Evolutionary conservation across 1,140 invertebrate species (phyloP).

Genomic region (Kradibia gibbosae): DNA sequence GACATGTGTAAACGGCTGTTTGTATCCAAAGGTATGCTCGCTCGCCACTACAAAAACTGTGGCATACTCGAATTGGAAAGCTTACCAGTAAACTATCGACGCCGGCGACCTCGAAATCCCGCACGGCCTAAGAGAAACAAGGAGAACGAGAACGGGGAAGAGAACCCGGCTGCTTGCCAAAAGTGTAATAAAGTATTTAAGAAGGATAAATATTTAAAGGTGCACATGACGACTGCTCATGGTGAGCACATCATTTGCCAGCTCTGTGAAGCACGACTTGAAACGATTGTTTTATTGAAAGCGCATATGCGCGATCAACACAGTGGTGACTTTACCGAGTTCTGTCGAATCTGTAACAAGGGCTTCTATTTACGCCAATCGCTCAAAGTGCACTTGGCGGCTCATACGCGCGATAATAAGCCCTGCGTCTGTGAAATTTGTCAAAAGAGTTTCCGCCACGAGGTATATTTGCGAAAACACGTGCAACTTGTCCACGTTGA

Average conservation of each 20-base stretch:
- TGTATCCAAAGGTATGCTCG: constrained; percentile 71
- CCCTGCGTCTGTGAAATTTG: constrained; percentile 70
- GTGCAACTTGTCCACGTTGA: constrained; percentile 54
- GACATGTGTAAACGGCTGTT: constrained; percentile 76
- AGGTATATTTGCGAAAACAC: constrained; percentile 58
- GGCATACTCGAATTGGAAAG: neutral
- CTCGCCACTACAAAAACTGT: constrained; percentile 71
- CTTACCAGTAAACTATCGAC: neutral
- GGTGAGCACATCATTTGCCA: constrained; percentile 58
- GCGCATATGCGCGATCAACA: constrained; percentile 63
- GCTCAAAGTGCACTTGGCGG: constrained; percentile 60
- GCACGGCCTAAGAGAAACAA: neutral
- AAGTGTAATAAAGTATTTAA: constrained; percentile 61
- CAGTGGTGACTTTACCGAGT: constrained; percentile 62
- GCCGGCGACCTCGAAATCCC: neutral
- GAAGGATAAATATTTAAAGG: constrained; percentile 60
- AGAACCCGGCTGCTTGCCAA: constrained; percentile 81
- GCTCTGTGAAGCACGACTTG: constrained; percentile 56
- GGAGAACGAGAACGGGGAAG: constrained; percentile 84
- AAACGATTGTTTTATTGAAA: constrained; percentile 57
- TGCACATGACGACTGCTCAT: constrained; percentile 57
- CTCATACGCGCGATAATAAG: constrained; percentile 57
- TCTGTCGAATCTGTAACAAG: constrained; percentile 81
- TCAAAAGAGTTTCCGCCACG: constrained; percentile 69
- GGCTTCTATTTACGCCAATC: constrained; percentile 79